Percentiles rank a stretch among this genome's conserved stretches.
Evolutionary conservation across 2,888 invertebrate genomes (phyloP).

Genomic region (Phorcus lineatus): DNA sequence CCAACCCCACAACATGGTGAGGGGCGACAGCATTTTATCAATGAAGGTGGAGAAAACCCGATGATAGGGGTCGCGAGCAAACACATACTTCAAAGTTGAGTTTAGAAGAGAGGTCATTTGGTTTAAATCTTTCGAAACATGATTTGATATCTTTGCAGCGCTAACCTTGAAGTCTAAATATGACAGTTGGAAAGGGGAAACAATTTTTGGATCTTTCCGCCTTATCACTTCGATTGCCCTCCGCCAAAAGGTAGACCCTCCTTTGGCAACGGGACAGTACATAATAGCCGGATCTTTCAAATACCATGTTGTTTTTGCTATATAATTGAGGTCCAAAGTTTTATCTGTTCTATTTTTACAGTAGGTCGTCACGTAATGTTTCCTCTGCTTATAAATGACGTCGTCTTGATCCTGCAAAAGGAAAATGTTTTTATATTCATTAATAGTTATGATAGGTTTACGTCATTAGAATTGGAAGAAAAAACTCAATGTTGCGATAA

Average conservation of each 20-base stretch:
- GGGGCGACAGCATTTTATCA: background rate
- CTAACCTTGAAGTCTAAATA: background rate
- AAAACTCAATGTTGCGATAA: too few relatives aligned
- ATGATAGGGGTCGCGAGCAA: background rate
- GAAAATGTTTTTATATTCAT: background rate
- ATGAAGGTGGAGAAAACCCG: background rate
- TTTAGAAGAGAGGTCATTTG: background rate
- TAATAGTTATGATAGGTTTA: too few relatives aligned
- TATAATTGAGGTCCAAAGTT: background rate
- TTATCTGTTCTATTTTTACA: background rate
- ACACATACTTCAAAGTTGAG: background rate
- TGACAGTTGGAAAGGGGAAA: background rate
- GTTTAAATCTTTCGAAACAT: background rate
- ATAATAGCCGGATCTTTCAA: background rate
- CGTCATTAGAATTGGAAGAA: too few relatives aligned
- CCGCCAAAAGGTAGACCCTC: background rate
- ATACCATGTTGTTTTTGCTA: background rate
- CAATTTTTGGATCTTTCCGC: background rate
- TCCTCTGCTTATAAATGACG: background rate
- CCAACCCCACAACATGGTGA: background rate
- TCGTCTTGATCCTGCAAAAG: background rate
- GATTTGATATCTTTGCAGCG: background rate
- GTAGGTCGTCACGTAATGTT: background rate
- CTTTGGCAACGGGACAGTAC: background rate
- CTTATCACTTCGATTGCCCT: background rate